Evolutionary conservation across 2,888 invertebrate species (phyloP), one percentile per base, ranked within the genome.

Genomic region (Tanypteryx hageni): DNA sequence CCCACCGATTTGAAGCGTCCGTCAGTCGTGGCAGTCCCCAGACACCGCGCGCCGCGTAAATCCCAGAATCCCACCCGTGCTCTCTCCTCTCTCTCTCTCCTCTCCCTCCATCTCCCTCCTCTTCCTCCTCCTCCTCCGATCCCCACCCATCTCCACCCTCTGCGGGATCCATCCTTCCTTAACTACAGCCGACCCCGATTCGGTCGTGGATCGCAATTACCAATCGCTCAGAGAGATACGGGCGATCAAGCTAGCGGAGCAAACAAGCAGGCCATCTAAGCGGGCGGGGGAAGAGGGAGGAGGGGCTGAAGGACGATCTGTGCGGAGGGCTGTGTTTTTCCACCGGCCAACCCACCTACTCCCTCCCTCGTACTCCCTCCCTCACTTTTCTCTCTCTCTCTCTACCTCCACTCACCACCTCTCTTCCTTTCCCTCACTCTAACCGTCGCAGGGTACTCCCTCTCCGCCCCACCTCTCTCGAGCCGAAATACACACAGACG

Each of bases 191-290:
- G 64, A 64, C 68, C 68, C 68, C 22, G 76, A 76, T 64, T 76
- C 44, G 44, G 44, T 44, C 44, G 44, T 44, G 44, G 44, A 44
- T 44, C 76, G 76, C 76, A 76, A 76, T 76, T 27, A 76, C 76
- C 68, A 68, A 68, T 68, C 68, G 22, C 68, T 68, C 68, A 68
- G n/a, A n/a, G n/a, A 68, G 68, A 68, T 68, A 68, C 68, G n/a
- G 68, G 68, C 68, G 68, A 68, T 68, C 68, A 68, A 68, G 68
- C 68, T 22, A 68, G 27, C 44, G 44, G 44, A 44, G 44, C 76
- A 27, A 76, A 76, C 27, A 76, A 27, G 27, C 76, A 76, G 27
- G 27, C 76, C 76, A 76, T 68, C 68, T 68, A 64, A 44, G 44
- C 44, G 64, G n/a, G 64, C 10, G 7, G 18, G 16, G 64, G 64